A percentile compares a stretch with the other conserved stretches of the same genome.
phyloP scores from a whole-genome alignment of 2,113 vertebrate genomes.

The Ancistrus triradiatus region DNA sequence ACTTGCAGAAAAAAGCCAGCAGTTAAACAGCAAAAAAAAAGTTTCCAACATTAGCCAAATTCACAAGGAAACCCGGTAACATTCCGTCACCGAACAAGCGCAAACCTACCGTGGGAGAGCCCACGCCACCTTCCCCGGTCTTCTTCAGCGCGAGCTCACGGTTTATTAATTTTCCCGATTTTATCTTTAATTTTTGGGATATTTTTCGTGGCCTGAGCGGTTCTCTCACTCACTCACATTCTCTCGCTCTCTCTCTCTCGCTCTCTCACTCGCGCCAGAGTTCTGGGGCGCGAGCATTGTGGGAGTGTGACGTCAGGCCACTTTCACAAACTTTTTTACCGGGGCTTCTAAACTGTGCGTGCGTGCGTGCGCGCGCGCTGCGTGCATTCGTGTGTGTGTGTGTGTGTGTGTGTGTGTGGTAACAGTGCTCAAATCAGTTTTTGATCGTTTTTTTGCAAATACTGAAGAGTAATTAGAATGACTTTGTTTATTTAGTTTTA shows the following conservation, averaged over 20 bases:
- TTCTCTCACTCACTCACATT: constrained; percentile 37
- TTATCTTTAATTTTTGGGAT: constrained; percentile 54
- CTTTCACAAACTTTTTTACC: constrained; percentile 75
- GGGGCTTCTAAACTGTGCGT: constrained; percentile 46
- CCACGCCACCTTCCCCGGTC: constrained; percentile 54
- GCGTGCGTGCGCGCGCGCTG: neutral
- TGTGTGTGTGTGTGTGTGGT: constrained; percentile 31
- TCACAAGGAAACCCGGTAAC: constrained; percentile 65
- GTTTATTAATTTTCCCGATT: constrained; percentile 53
- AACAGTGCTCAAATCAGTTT: too few species aligned
- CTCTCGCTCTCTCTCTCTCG: constrained; percentile 53
- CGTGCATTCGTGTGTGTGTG: constrained; percentile 2
- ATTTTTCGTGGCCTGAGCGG: constrained; percentile 71
- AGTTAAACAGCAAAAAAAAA: constrained; percentile 65
- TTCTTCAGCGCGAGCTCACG: constrained; percentile 45
- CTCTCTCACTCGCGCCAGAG: constrained; percentile 69
- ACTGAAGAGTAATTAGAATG: too few species aligned
- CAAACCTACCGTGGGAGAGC: constrained; percentile 62
- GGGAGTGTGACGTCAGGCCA: constrained; percentile 79
- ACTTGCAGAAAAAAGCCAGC: constrained; percentile 49
- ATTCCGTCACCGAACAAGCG: constrained; percentile 61
- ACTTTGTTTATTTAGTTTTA: too few species aligned
- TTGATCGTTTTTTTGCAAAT: too few species aligned
- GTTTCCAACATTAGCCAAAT: constrained; percentile 74
- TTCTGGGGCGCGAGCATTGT: constrained; percentile 79